Percentiles rank a stretch among this genome's conserved stretches.
These are phyloP conservation scores for Dendrocincla fuliginosa DNA, from an alignment of 2,797 vertebrate genomes.

Conservation along the genomic window DNA sequence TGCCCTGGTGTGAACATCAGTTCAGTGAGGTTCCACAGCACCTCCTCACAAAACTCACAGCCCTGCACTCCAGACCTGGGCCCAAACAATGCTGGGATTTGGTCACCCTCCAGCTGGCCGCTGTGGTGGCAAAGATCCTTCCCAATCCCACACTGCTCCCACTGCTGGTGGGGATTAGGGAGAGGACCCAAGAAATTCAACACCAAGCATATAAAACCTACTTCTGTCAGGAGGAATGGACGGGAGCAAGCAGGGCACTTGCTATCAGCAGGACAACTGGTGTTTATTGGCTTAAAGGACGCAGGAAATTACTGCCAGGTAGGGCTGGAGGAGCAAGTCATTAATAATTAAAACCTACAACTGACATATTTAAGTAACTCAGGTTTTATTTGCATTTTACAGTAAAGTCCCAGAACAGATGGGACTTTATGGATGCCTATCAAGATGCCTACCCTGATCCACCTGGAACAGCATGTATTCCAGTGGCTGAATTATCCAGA, in stretches of 20 bases:
- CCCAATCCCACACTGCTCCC: not conserved
- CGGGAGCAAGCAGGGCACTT: not conserved
- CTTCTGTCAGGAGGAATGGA: not conserved
- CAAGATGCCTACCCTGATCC: not conserved
- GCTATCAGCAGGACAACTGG: not conserved
- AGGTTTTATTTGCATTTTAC: not conserved
- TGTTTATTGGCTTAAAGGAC: not conserved
- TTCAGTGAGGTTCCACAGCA: not conserved
- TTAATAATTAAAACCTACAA: not conserved
- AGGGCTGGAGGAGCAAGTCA: not conserved
- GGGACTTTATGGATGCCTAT: not conserved
- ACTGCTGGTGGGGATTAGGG: not conserved
- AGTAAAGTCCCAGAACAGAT: not conserved
- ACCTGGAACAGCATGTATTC: not conserved
- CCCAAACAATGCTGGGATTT: not conserved
- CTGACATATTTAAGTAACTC: not conserved
- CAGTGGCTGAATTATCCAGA: not conserved
- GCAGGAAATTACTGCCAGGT: not conserved
- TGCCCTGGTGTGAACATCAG: not conserved
- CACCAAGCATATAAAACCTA: not conserved
- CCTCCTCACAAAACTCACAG: not conserved
- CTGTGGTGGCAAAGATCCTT: not conserved
- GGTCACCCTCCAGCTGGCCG: not conserved
- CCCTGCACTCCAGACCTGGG: rapidly evolving
- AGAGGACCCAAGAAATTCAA: not conserved